Percentiles rank a stretch among this genome's conserved stretches.
Conservation (phyloP, 2,888 invertebrate species). For the Rhagium mordax region DNA sequence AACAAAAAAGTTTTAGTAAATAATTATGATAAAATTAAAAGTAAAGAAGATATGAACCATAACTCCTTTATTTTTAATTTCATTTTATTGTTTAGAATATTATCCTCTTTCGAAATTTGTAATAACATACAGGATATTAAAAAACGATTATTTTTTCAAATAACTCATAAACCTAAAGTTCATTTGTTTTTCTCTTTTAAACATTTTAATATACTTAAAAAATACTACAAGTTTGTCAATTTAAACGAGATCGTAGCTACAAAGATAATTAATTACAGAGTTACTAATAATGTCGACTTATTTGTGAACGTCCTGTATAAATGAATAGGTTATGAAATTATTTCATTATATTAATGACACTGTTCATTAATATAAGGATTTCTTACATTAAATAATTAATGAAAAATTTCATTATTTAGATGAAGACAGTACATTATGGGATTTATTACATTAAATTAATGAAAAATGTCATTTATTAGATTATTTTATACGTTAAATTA, state of each 20-base stretch:
- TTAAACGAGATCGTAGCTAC: neutral
- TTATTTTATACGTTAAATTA: no score
- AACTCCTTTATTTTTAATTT: neutral
- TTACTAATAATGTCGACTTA: neutral
- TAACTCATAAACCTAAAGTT: neutral
- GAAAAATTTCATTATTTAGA: neutral
- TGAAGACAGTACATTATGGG: neutral
- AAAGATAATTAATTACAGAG: neutral
- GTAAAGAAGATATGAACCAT: neutral
- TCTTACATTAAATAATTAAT: neutral
- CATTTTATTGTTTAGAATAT: neutral
- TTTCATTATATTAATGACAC: neutral
- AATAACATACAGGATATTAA: neutral
- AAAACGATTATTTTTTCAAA: neutral
- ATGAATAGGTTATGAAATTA: neutral
- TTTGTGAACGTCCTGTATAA: neutral
- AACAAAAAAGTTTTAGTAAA: neutral
- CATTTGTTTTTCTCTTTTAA: neutral
- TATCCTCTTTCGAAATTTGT: conserved; percentile 1
- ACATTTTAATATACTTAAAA: neutral
- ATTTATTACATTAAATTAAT: no score
- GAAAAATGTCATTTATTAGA: no score
- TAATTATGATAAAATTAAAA: neutral
- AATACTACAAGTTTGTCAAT: neutral
- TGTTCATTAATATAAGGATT: neutral